These are phyloP conservation scores for Pelosia muscerda DNA, from an alignment of 2,888 invertebrate species.

Conservation along the genomic window DNA sequence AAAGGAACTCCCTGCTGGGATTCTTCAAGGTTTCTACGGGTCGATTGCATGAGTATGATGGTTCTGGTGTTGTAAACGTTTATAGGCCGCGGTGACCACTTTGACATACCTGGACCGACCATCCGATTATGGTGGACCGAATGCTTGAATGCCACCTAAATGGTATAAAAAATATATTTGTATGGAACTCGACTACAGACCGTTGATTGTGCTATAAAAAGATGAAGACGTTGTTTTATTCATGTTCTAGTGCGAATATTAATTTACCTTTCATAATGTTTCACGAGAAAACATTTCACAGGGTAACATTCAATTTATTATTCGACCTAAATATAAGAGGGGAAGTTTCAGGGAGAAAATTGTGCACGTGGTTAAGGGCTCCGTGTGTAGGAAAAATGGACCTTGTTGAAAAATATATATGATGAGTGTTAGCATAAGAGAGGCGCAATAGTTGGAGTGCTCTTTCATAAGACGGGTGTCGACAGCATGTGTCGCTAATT, in stretches of 20 bases:
- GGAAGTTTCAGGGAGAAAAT: constrained; percentile 31
- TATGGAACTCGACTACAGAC: neutral
- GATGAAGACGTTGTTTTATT: neutral
- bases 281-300: constrained; percentile 1
- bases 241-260: neutral
- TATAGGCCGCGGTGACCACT: no score
- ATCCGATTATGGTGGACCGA: no score
- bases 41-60: no score
- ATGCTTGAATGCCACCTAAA: no score
- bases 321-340: constrained; percentile 20
- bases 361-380: constrained; percentile 29
- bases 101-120: no score
- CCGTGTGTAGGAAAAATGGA: constrained; percentile 38
- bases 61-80: no score
- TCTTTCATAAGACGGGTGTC: constrained; percentile 60
- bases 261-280: neutral
- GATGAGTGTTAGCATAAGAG: constrained; percentile 47
- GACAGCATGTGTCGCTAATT: constrained; percentile 78
- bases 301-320: constrained; percentile 35
- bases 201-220: neutral
- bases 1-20: no score
- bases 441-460: constrained; percentile 61
- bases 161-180: no score
- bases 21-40: no score
- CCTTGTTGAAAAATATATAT: constrained; percentile 53